Evolutionary conservation across 2,113 vertebrate genomes (phyloP).

Genomic region (Hemibagrus wyckioides): DNA sequence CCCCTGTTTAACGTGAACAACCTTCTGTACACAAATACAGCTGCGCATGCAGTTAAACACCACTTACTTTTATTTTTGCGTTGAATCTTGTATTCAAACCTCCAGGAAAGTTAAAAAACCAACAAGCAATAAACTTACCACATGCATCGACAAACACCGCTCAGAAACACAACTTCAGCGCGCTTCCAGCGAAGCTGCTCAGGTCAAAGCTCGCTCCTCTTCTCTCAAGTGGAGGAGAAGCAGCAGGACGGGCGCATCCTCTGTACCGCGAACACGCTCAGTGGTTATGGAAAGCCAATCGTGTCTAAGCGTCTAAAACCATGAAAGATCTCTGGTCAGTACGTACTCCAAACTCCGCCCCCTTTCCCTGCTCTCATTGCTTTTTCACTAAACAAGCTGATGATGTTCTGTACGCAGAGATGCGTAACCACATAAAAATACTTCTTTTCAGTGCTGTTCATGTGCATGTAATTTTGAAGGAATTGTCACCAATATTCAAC

Average conservation of each 20-base stretch:
- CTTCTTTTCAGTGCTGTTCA: neutral
- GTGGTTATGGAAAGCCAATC: neutral
- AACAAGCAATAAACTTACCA: neutral
- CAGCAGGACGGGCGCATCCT: neutral
- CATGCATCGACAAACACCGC: neutral
- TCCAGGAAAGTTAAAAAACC: neutral
- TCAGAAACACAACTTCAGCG: neutral
- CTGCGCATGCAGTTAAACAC: neutral
- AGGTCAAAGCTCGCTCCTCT: neutral
- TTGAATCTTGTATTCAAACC: neutral
- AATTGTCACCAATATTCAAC: neutral
- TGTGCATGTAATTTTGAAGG: neutral
- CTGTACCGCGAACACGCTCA: slow-evolving; percentile 1
- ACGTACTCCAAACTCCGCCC: neutral
- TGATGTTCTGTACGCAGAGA: neutral
- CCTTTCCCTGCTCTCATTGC: neutral
- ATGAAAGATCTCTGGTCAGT: neutral
- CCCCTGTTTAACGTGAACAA: neutral
- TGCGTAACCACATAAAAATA: neutral
- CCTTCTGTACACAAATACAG: neutral
- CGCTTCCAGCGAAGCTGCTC: neutral
- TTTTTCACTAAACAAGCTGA: neutral
- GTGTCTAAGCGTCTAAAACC: neutral
- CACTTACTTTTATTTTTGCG: neutral
- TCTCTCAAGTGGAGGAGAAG: neutral